Evolutionary conservation across 2,113 vertebrate species (phyloP).

Genomic region (Lophura nycthemera): DNA sequence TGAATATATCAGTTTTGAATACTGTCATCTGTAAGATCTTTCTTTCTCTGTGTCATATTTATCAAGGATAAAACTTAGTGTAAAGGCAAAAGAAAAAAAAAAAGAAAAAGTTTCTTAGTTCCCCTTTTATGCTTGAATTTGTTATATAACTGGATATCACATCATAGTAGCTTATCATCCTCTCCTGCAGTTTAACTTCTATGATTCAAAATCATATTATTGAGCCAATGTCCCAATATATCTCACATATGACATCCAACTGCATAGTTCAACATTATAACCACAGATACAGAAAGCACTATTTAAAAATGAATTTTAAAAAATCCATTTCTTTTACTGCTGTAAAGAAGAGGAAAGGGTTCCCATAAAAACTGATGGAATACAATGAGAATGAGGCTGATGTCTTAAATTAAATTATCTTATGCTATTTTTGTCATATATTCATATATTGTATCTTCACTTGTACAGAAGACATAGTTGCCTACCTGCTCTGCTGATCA

Average conservation of each 20-base stretch:
- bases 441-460: neutral
- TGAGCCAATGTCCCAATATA: no score
- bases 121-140: neutral
- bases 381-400: neutral
- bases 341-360: neutral
- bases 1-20: neutral
- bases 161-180: neutral
- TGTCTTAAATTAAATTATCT: neutral
- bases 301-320: neutral
- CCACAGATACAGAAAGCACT: neutral
- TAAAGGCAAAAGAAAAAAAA: neutral
- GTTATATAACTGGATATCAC: neutral
- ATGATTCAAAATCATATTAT: neutral
- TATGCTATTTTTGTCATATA: neutral
- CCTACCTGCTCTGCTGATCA: neutral
- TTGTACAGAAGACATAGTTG: neutral
- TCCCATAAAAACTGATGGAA: neutral
- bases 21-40: neutral
- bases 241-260: neutral
- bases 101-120: neutral
- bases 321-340: neutral
- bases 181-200: neutral
- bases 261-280: neutral
- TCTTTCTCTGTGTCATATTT: neutral
- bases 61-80: neutral